Conservation (phyloP, 2,888 invertebrate species). For the Linnaemya vulpina region DNA sequence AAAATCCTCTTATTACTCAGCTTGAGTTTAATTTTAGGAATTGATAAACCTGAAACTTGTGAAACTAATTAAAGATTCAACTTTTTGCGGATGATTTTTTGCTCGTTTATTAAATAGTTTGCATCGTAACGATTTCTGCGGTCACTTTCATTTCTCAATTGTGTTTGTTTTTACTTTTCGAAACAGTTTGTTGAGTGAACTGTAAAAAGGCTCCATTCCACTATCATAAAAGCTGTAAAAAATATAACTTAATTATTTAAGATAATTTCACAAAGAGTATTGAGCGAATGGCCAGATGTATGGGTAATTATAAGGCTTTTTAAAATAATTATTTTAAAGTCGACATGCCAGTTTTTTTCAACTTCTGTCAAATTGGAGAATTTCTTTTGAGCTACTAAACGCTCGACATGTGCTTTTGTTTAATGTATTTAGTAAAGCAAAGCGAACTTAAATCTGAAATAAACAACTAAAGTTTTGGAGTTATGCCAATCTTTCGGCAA, state of each 20-base stretch:
- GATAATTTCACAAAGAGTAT: background rate
- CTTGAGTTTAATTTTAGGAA: conserved; percentile 3
- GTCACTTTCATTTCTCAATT: background rate
- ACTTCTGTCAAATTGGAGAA: no score
- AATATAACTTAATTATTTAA: background rate
- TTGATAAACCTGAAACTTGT: background rate
- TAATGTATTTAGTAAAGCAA: no score
- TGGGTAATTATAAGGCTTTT: no score
- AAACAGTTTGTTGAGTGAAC: background rate
- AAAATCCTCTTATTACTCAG: conserved; percentile 51
- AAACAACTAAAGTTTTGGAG: background rate
- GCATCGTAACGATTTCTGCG: background rate
- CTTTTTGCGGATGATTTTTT: conserved; percentile 12
- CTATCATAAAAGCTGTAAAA: background rate
- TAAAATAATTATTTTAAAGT: no score
- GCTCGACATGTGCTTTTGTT: no score
- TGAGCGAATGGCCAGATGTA: background rate
- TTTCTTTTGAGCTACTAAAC: no score
- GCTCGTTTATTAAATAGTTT: background rate
- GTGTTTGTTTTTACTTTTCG: background rate
- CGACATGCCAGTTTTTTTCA: no score
- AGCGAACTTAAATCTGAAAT: background rate
- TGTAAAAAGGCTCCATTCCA: background rate
- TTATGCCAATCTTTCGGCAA: background rate
- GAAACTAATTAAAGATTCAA: conserved; percentile 10